These are phyloP conservation scores for Apis mellifera DNA, from an alignment of 1,140 invertebrate species.

Conservation along the genomic window DNA sequence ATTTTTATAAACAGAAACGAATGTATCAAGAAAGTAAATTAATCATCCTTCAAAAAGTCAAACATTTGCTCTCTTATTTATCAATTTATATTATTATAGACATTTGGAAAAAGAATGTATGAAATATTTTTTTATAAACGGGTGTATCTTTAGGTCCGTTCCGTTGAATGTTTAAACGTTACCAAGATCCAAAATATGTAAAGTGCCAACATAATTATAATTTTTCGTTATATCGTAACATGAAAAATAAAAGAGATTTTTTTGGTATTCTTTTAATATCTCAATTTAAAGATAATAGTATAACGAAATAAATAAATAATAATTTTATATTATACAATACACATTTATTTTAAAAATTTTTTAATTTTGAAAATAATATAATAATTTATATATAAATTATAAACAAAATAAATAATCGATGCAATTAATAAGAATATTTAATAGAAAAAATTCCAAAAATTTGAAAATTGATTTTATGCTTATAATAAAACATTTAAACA, in stretches of 20 bases:
- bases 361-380: not conserved
- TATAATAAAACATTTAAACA: too few species aligned
- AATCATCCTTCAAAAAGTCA: not conserved
- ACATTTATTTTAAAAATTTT: not conserved
- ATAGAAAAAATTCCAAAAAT: too few species aligned
- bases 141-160: constrained; percentile 7
- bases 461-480: too few species aligned
- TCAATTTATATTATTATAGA: constrained; percentile 5
- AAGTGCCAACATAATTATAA: constrained; percentile 1
- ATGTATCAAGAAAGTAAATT: not conserved
- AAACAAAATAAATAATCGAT: too few species aligned
- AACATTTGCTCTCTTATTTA: constrained; percentile 32
- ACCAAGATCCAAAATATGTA: constrained; percentile 23
- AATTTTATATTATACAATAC: too few species aligned
- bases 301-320: not conserved
- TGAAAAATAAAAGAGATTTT: not conserved
- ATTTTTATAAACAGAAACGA: not conserved
- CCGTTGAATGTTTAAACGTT: not conserved
- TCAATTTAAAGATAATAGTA: not conserved
- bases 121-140: not conserved
- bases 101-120: constrained; percentile 1
- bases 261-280: not conserved
- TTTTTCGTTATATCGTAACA: not conserved
- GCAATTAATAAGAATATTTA: too few species aligned
- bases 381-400: too few species aligned